Evolutionary conservation across 1,140 invertebrate species (phyloP).

Genomic region (Carcinoscorpius rotundicauda): DNA sequence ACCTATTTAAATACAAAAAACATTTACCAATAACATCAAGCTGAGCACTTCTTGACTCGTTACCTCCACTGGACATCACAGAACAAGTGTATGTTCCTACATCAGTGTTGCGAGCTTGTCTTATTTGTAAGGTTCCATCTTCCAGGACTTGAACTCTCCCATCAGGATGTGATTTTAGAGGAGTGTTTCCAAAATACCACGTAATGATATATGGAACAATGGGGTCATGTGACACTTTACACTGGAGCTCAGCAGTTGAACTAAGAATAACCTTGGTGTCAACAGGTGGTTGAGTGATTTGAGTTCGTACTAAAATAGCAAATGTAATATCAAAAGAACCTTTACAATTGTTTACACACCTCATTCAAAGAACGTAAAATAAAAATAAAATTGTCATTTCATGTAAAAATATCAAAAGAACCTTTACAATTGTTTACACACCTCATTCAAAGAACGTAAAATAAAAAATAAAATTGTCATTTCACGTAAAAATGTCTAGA

Average conservation of each 20-base stretch:
- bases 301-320: conserved; percentile 14
- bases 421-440: conserved; percentile 4
- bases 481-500: too few relatives aligned
- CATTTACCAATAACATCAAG: conserved; percentile 56
- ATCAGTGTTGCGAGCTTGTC: conserved; percentile 37
- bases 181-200: conserved; percentile 76
- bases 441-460: too few relatives aligned
- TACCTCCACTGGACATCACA: conserved; percentile 74
- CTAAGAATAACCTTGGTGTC: conserved; percentile 60
- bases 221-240: conserved; percentile 84
- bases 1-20: neutral
- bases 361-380: neutral
- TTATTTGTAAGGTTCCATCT: conserved; percentile 38
- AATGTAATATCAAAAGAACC: neutral
- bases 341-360: conserved; percentile 4
- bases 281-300: conserved; percentile 18
- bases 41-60: conserved; percentile 71
- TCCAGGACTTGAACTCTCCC: conserved; percentile 27
- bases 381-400: conserved; percentile 2
- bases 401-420: neutral
- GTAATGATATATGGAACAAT: conserved; percentile 76
- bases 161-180: conserved; percentile 12
- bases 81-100: conserved; percentile 42
- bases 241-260: conserved; percentile 77
- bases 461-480: conserved; percentile 6